Evolutionary conservation across 2,797 vertebrate genomes (phyloP), one percentile per base, ranked within the genome.

Genomic region (Toxotes lorentzi): DNA sequence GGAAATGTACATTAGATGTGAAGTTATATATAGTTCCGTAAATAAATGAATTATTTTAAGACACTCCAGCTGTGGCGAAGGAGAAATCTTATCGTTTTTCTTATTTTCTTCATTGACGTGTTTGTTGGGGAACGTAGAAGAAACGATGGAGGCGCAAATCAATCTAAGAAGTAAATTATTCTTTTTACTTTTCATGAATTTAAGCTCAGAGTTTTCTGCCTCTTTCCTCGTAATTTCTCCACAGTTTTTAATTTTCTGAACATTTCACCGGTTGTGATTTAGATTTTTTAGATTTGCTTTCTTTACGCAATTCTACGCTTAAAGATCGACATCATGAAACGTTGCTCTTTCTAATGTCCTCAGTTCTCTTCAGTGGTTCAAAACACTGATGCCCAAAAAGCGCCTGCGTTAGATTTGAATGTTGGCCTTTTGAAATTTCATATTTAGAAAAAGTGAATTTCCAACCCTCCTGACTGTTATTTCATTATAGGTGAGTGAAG

Each of bases 11-110:
- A 70, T 83, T 89, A 85, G 83, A 88, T 86, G 92, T 93, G 86
- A 89, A 92, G 84, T 86, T 89, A 74, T 88, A 89, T 85, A 80
- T 73, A 83, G 76, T 73, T 89, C 73, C 82, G 60, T 81, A 76
- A 93, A 92, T 93, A 91, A 93, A 93, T 86, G 59, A 72, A 90
- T 90, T 89, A 90, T 90, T 91, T 91, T 88, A 93, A 82, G 79
- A 73, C 76, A 83, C 73, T 41, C 16, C 45, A 68, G 74, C 57
- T 47, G 35, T 2, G 27, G 62, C 64, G 27, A 74, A 40, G 3
- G n/a, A 62, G 5, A 56, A 2, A 5, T 34, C 21, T 9, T 35
- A 35, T n/a, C 1, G 4, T 32, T 47, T 45, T 45, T 56, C 5
- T 66, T 27, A 8, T 5, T 41, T 65, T 51, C 8, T 32, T 41